Conservation (phyloP, 2,888 invertebrate genomes). For the Chalcosyrphus nemorum region DNA sequence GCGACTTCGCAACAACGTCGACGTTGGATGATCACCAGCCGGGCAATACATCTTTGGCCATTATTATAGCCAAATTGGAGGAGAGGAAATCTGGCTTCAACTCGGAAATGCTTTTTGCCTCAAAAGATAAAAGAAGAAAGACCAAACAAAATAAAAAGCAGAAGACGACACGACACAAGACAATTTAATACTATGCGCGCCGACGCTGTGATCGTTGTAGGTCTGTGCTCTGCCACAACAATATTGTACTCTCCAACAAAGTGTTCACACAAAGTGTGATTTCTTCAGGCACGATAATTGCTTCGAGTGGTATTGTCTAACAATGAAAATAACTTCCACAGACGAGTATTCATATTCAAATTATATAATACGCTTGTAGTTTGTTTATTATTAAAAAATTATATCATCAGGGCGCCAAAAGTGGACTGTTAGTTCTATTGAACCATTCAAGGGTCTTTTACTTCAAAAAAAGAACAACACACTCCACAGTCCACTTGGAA, state of each 20-base stretch:
- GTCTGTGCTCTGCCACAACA: constrained; percentile 1
- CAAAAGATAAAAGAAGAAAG: constrained; percentile 7
- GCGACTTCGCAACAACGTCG: neutral
- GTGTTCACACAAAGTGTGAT: constrained; percentile 45
- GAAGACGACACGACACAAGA: neutral
- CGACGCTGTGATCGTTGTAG: constrained; percentile 8
- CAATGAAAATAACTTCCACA: constrained; percentile 18
- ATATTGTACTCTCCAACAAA: constrained; percentile 20
- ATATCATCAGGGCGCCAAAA: constrained; percentile 23
- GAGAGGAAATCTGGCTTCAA: neutral
- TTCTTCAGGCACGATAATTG: constrained; percentile 48
- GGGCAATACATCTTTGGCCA: constrained; percentile 25
- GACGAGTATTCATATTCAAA: neutral
- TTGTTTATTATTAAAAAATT: constrained; percentile 39
- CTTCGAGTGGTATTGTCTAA: constrained; percentile 49
- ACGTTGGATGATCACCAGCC: constrained; percentile 2
- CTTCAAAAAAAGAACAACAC: neutral
- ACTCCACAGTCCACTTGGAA: neutral
- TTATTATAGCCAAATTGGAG: neutral
- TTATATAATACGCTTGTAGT: constrained; percentile 1
- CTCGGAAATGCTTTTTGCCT: constrained; percentile 51
- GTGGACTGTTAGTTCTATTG: neutral
- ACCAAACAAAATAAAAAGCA: neutral
- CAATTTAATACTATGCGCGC: constrained; percentile 2
- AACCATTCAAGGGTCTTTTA: neutral